Evolutionary conservation across 2,888 invertebrate species (phyloP), one percentile per base, ranked within the genome.

Genomic region (Julus scanicus): DNA sequence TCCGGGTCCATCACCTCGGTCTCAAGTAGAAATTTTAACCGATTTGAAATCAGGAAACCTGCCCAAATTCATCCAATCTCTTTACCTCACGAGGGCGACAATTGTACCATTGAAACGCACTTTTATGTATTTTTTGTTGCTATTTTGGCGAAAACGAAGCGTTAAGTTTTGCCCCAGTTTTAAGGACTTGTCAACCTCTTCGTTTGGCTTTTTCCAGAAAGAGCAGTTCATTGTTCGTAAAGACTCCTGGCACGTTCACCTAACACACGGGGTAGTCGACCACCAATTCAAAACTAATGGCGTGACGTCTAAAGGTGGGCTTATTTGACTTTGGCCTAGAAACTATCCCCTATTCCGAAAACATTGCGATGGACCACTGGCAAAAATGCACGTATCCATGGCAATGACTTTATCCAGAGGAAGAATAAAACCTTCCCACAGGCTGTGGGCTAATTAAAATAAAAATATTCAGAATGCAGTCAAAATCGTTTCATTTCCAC

Each of bases 1-100:
- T 71, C 71, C 71, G 71, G 71, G 71, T 71, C 71, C 11, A 71
- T 71, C 71, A 71, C 71, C 71, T 71, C 63, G 20, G 63, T 11
- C 53, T 53, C 15, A 53, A 53, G 53, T 53, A 17, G 53, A 17
- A 53, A 53, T 53, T 53, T 53, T 2, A 53, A 53, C 20, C 29
- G 11, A 63, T 5, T 63, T 63, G 17, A 17, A 63, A 63, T n/a
- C 11, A 71, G n/a, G 29, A 71, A 63, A 3, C 63, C n/a, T 5
- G 29, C 11, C 71, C 9, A 29, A 15, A 29, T 29, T 71, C 11
- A 11, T 9, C 2, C 71, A 29, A 71, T 71, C 11, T 11, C 29
- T 4, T 63, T 20, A 20, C 9, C n/a, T 29, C 53, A 53, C n/a
- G 29, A 71, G 29, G 71, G 29, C n/a, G 29, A 71, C 0, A 71